These are phyloP conservation scores for Brachyptera risi DNA, from an alignment of 2,888 invertebrate genomes.

Conservation along the genomic window DNA sequence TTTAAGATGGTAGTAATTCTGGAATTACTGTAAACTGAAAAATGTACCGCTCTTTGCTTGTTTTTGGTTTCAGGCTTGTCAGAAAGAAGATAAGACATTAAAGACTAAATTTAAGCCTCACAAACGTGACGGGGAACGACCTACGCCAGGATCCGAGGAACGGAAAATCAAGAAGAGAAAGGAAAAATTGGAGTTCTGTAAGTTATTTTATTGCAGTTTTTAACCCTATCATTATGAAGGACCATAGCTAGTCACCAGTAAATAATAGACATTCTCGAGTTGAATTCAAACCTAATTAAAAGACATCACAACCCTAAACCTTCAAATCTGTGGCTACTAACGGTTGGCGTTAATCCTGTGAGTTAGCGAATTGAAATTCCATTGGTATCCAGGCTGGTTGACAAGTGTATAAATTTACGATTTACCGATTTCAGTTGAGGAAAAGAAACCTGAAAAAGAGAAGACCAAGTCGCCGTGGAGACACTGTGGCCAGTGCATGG, in stretches of 20 bases:
- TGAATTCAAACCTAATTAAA: too few relatives aligned
- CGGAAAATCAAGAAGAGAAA: constrained; percentile 39
- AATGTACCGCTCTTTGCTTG: constrained; percentile 29
- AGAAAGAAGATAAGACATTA: constrained; percentile 76
- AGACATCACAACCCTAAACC: too few relatives aligned
- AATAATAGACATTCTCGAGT: too few relatives aligned
- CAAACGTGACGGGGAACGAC: constrained; percentile 36
- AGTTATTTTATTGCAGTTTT: constrained; percentile 1
- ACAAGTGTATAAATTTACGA: too few relatives aligned
- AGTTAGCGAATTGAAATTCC: too few relatives aligned
- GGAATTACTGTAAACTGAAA: too few relatives aligned
- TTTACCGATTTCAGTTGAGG: constrained; percentile 12
- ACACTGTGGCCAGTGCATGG: constrained; percentile 71
- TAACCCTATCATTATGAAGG: too few relatives aligned
- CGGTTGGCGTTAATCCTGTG: too few relatives aligned
- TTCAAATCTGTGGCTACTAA: too few relatives aligned
- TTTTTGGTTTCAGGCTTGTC: constrained; percentile 53
- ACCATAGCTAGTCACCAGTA: too few relatives aligned
- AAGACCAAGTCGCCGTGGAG: constrained; percentile 45
- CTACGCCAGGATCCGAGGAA: constrained; percentile 36
- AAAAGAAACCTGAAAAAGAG: constrained; percentile 37
- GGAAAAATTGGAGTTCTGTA: constrained; percentile 31
- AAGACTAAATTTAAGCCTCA: constrained; percentile 45
- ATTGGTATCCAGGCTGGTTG: too few relatives aligned
- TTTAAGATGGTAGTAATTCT: neutral